These are phyloP conservation scores for Orientallactaga bullata DNA, from an alignment of 2,113 vertebrate species.

Conservation along the genomic window DNA sequence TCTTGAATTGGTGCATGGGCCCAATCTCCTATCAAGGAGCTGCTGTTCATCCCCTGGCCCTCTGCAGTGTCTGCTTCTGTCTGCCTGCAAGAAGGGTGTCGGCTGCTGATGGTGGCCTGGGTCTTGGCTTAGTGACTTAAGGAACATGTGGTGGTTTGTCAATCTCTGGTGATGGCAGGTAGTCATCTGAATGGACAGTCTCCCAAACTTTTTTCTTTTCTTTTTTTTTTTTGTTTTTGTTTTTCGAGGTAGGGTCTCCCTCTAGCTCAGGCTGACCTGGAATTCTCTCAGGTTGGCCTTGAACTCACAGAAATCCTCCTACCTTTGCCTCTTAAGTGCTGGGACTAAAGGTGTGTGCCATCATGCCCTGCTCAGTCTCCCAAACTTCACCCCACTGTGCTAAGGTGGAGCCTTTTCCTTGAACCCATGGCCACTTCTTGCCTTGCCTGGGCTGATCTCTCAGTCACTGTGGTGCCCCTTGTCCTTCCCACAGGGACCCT, in stretches of 20 bases:
- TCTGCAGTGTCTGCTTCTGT: not conserved
- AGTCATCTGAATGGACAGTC: not conserved
- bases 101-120: not conserved
- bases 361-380: not conserved
- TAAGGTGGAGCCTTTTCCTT: not conserved
- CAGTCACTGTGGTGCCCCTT: too few species aligned
- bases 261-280: too few species aligned
- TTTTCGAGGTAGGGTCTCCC: too few species aligned
- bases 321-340: too few species aligned
- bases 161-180: not conserved
- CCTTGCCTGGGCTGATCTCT: not conserved
- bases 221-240: too few species aligned
- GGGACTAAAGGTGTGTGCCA: too few species aligned
- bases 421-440: not conserved
- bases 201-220: not conserved
- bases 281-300: too few species aligned
- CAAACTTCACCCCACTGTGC: not conserved
- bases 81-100: not conserved
- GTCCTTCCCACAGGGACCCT: not conserved
- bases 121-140: not conserved
- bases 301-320: too few species aligned
- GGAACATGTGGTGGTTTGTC: not conserved
- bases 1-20: not conserved
- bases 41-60: fast-evolving
- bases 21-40: not conserved